Percentiles rank a stretch among this genome's conserved stretches.
These are phyloP conservation scores for Camarhynchus parvulus DNA, from an alignment of 2,113 vertebrate species.

Conservation along the genomic window DNA sequence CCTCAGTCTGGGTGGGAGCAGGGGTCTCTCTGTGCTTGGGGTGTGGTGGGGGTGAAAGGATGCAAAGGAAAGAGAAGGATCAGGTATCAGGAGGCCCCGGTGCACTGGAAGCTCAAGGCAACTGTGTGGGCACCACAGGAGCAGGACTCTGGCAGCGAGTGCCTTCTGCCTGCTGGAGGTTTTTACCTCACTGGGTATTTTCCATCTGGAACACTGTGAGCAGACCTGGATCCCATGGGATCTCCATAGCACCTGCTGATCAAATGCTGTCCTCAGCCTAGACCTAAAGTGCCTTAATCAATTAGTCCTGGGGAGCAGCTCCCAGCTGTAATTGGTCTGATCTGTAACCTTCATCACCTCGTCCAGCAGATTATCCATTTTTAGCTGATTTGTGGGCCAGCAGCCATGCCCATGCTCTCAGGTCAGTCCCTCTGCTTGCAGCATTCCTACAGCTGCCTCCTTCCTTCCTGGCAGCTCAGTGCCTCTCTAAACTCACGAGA, in stretches of 20 bases:
- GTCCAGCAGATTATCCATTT: not conserved
- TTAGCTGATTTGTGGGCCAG: constrained; percentile 23
- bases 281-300: not conserved
- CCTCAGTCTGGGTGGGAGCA: rapidly evolving
- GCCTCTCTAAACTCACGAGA: not conserved
- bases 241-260: not conserved
- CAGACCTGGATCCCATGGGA: rapidly evolving
- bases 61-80: not conserved
- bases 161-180: not conserved
- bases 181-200: not conserved
- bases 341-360: constrained; percentile 8
- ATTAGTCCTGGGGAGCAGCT: not conserved
- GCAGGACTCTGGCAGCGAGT: not conserved
- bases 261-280: not conserved
- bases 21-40: not conserved
- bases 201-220: not conserved
- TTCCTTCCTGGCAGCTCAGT: not conserved
- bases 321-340: constrained; percentile 14
- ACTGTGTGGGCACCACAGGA: not conserved
- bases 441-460: not conserved
- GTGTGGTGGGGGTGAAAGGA: not conserved
- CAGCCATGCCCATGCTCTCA: not conserved
- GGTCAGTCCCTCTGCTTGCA: not conserved
- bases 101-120: not conserved
- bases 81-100: not conserved